Conservation (phyloP, 92 coral and sea anemone species). For the Epizoanthus fatuus region DNA sequence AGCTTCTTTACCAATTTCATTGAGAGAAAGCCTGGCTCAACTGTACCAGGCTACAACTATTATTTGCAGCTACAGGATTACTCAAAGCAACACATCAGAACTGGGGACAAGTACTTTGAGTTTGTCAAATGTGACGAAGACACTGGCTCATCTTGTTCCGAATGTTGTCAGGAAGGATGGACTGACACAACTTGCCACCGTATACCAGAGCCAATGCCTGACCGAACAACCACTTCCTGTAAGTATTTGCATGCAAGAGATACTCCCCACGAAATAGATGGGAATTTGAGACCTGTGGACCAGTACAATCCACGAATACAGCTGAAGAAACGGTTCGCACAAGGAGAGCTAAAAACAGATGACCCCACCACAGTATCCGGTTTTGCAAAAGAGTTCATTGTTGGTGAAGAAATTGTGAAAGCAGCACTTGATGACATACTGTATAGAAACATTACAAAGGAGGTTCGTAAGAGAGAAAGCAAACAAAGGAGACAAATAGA, state of each 20-base stretch:
- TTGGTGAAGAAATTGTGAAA: constrained; percentile 29
- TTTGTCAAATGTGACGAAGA: constrained; percentile 21
- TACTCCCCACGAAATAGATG: constrained; percentile 39
- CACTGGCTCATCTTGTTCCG: not conserved
- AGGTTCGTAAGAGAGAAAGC: constrained; percentile 26
- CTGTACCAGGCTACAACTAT: constrained; percentile 52
- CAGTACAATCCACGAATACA: constrained; percentile 40
- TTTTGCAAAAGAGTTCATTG: constrained; percentile 31
- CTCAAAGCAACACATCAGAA: constrained; percentile 12
- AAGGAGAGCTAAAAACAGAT: constrained; percentile 4
- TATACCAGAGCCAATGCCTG: constrained; percentile 39
- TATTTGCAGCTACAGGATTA: constrained; percentile 11
- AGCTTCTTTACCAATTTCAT: constrained; percentile 23
- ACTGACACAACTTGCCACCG: not conserved
- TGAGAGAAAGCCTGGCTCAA: constrained; percentile 35
- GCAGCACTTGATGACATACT: constrained; percentile 41
- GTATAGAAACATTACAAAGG: constrained; percentile 7
- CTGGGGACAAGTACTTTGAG: constrained; percentile 40
- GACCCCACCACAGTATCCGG: constrained; percentile 13
- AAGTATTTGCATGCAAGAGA: constrained; percentile 26
- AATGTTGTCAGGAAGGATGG: constrained; percentile 22
- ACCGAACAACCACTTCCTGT: not conserved
- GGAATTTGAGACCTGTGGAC: constrained; percentile 32
- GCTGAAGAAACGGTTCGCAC: constrained; percentile 10
- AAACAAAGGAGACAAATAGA: constrained; percentile 21